phyloP scores from a whole-genome alignment of 2,113 vertebrate genomes.

The Oxyruncus cristatus region DNA sequence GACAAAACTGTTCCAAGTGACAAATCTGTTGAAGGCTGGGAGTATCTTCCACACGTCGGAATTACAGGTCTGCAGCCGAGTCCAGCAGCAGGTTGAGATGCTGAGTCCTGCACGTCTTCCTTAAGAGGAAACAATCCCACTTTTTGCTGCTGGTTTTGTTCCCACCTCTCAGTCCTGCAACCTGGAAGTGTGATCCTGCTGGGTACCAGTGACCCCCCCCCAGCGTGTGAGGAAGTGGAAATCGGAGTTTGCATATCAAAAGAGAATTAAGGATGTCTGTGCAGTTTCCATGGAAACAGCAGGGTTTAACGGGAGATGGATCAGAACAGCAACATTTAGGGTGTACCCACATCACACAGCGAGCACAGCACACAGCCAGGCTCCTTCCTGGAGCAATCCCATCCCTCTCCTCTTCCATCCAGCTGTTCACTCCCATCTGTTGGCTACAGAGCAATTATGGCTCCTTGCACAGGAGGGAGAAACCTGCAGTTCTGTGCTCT shows the following conservation, averaged over 20 bases:
- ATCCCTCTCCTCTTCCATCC: background rate
- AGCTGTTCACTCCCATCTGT: background rate
- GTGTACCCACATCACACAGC: fast-evolving
- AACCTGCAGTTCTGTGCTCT: background rate
- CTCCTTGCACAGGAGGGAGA: background rate
- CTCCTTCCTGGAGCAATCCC: background rate
- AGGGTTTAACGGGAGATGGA: background rate
- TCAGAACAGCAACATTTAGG: fast-evolving
- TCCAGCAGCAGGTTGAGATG: background rate
- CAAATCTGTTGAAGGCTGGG: background rate
- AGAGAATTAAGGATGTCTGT: background rate
- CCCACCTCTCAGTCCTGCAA: fast-evolving
- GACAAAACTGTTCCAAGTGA: background rate
- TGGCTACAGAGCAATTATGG: fast-evolving
- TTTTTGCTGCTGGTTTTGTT: background rate
- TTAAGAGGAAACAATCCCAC: background rate
- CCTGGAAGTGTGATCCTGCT: fast-evolving
- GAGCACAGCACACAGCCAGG: fast-evolving
- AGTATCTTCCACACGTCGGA: background rate
- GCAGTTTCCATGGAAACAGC: background rate
- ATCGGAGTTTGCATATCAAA: background rate
- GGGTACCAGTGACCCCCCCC: fast-evolving
- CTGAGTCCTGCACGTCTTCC: background rate
- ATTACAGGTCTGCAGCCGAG: background rate
- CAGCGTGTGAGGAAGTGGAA: fast-evolving